Evolutionary conservation across 2,113 vertebrate species (phyloP).

Genomic region (Chloebia gouldiae): DNA sequence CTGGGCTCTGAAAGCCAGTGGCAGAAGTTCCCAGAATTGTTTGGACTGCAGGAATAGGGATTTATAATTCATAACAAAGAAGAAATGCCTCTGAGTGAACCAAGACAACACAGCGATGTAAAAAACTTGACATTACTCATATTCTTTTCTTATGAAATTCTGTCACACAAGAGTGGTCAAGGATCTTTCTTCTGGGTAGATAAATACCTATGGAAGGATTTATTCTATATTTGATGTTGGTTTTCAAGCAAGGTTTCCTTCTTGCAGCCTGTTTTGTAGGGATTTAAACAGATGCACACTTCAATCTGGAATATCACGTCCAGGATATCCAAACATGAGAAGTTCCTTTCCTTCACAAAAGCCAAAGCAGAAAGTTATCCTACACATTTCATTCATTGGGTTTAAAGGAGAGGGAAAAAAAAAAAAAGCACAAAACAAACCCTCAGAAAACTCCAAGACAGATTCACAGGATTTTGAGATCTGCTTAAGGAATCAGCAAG

Average conservation of each 20-base stretch:
- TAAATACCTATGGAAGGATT: background rate
- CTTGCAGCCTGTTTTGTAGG: background rate
- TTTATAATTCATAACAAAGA: constrained; percentile 29
- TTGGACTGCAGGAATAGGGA: background rate
- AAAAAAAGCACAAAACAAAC: background rate
- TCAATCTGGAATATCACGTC: background rate
- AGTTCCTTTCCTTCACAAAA: background rate
- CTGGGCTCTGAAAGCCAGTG: background rate
- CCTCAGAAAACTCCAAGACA: background rate
- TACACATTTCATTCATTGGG: background rate
- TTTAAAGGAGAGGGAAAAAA: background rate
- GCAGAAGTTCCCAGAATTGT: constrained; percentile 45
- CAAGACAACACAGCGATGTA: background rate
- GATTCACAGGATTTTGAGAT: background rate
- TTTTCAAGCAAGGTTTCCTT: background rate
- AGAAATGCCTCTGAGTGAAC: background rate
- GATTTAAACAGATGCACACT: background rate
- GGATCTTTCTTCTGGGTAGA: background rate
- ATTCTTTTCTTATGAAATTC: background rate
- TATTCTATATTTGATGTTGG: background rate
- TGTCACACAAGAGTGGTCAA: background rate
- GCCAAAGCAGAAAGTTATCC: background rate
- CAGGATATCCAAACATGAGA: background rate
- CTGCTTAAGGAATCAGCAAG: constrained; percentile 36
- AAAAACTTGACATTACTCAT: background rate